Base-by-base conservation (phyloP, 2,113 vertebrate genomes). In the Vulpes lagopus region DNA sequence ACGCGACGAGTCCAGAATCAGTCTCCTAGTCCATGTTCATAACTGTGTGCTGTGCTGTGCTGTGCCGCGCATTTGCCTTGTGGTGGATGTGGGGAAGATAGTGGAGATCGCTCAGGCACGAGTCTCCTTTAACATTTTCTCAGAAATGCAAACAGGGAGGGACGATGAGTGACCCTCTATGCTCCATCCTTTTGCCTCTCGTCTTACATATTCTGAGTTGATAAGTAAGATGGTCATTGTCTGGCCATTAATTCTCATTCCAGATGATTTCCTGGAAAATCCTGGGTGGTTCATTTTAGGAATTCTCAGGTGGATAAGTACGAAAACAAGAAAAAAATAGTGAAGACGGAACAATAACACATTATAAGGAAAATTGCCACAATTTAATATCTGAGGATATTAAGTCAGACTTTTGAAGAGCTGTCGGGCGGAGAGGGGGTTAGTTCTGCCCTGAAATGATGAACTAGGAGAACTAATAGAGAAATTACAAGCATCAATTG, bases 331-430 rank as follows among this genome's bases (percentile, higher is more conserved):
- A 83, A 97, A 88, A 92, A 92, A 95, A 76, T 62, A 91, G 91
- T n/a, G 51, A 86, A 96, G 59, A 74, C 35, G 91, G 81, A 96
- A 82, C 15, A 74, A 30, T n/a, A 95, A 64, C 53, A 62, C n/a
- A 59, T 89, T 84, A 67, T 87, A 38, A 62, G 32, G 78, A 86
- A 96, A 94, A 95, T 73, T 95, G 53, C 76, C 38, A 19, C 89
- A 85, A 96, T 95, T 96, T 95, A 96, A 91, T 94, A 97, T 94
- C 64, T 67, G 49, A 91, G 64, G 84, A 49, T 96, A 97, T 88
- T 85, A 97, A 96, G 90, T 93, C 64, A 96, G 80, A 85, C 93
- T 71, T 86, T 85, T 86, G 94, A 94, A 95, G 57, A 15, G 16
- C 91, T 84, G 32, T 92, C 11, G 11, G 64, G 57, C 79, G 95